Evolutionary conservation across 1,140 invertebrate genomes (phyloP).

Genomic region (Drosophila mayri): DNA sequence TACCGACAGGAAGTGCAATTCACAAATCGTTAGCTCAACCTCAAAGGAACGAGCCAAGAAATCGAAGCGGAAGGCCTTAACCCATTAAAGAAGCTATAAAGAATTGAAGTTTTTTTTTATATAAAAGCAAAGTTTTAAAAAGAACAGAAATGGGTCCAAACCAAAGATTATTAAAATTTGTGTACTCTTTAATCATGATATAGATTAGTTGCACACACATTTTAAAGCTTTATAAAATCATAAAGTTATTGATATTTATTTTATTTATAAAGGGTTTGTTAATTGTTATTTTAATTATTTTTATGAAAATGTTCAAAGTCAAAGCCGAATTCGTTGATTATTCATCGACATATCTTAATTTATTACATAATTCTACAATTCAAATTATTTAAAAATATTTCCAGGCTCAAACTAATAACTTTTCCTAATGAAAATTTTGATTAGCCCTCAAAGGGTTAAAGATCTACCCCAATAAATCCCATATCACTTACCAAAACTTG

Average conservation of each 20-base stretch:
- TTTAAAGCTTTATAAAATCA: too few species aligned
- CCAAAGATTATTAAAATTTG: too few species aligned
- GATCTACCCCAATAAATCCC: neutral
- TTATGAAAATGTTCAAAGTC: neutral
- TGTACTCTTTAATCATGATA: too few species aligned
- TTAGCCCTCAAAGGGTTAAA: neutral
- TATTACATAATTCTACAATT: neutral
- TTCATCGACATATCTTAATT: neutral
- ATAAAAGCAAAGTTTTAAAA: neutral
- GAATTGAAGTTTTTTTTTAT: neutral
- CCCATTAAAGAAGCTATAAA: constrained; percentile 5
- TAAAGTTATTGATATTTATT: too few species aligned
- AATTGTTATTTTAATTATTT: neutral
- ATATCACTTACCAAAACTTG: constrained; percentile 32
- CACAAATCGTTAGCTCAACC: constrained; percentile 80
- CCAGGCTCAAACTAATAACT: neutral
- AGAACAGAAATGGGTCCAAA: too few species aligned
- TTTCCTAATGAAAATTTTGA: neutral
- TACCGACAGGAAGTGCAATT: constrained; percentile 83
- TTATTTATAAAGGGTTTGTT: too few species aligned
- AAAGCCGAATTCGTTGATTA: neutral
- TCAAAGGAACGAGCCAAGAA: constrained; percentile 38
- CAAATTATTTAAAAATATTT: neutral
- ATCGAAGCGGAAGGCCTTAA: constrained; percentile 44
- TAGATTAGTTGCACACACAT: neutral